These are phyloP conservation scores for Chymomyza caudatula DNA, from an alignment of 2,888 invertebrate species.

Conservation along the genomic window DNA sequence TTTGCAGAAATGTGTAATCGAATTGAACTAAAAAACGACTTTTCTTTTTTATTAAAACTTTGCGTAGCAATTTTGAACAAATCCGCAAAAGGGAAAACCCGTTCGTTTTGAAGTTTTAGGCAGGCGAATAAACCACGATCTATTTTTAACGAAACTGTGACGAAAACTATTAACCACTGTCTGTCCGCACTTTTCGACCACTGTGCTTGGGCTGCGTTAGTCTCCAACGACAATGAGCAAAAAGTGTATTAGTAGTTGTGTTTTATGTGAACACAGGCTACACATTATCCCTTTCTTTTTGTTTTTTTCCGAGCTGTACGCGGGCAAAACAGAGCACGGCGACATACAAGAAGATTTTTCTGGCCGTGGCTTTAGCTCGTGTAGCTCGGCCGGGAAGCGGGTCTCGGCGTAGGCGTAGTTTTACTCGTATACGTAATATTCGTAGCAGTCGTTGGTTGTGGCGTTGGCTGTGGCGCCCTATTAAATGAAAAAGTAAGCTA, in stretches of 20 bases:
- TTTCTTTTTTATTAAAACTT: no score
- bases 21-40: no score
- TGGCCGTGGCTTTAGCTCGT: background rate
- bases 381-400: background rate
- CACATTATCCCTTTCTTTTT: conserved; percentile 68
- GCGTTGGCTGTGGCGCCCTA: conserved; percentile 18
- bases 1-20: no score
- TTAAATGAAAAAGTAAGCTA: conserved; percentile 68
- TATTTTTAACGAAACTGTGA: background rate
- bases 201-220: background rate
- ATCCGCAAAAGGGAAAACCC: no score
- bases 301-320: conserved; percentile 9
- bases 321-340: background rate
- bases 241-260: conserved; percentile 55
- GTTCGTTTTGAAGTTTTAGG: no score
- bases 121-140: no score
- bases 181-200: background rate
- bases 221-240: conserved; percentile 3
- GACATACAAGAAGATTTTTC: background rate
- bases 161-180: background rate
- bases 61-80: no score
- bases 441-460: background rate
- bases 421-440: background rate
- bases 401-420: background rate
- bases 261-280: conserved; percentile 42